phyloP scores from a whole-genome alignment of 1,140 invertebrate genomes.

The Anoplophora glabripennis region DNA sequence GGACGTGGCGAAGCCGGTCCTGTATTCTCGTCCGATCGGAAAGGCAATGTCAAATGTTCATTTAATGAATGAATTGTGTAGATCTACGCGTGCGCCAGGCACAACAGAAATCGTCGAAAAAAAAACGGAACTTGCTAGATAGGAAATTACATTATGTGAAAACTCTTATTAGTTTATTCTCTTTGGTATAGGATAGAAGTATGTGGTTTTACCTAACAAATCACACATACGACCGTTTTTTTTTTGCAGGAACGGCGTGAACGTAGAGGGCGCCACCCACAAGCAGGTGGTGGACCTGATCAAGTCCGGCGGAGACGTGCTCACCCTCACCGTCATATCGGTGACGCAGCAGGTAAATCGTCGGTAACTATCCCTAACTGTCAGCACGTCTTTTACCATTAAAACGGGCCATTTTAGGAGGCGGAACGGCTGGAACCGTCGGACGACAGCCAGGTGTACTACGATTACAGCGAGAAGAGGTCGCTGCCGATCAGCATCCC shows the following conservation, averaged over 20 bases:
- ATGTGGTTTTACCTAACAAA: too few relatives aligned
- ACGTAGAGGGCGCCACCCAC: constrained; percentile 98
- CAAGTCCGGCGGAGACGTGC: constrained; percentile 94
- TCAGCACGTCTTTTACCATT: background rate
- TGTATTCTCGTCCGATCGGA: too few relatives aligned
- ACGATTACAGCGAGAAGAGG: constrained; percentile 97
- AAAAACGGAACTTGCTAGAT: too few relatives aligned
- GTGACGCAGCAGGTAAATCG: constrained; percentile 78
- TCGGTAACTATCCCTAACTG: background rate
- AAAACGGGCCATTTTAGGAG: constrained; percentile 55
- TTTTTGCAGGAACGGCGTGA: constrained; percentile 86
- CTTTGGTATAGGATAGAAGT: too few relatives aligned
- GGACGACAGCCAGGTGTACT: constrained; percentile 84
- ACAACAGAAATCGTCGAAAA: too few relatives aligned
- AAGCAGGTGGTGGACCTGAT: constrained; percentile 99
- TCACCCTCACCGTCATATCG: constrained; percentile 94
- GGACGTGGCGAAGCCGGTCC: too few relatives aligned
- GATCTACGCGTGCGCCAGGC: too few relatives aligned
- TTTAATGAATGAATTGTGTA: too few relatives aligned
- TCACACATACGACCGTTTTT: background rate
- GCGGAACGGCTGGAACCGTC: constrained; percentile 81
- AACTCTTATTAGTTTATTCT: too few relatives aligned
- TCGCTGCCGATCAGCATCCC: constrained; percentile 98
- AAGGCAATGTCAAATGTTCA: too few relatives aligned
- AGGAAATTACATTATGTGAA: too few relatives aligned